Evolutionary conservation across 2,113 vertebrate species (phyloP).

Genomic region (Rhinoptilus africanus): DNA sequence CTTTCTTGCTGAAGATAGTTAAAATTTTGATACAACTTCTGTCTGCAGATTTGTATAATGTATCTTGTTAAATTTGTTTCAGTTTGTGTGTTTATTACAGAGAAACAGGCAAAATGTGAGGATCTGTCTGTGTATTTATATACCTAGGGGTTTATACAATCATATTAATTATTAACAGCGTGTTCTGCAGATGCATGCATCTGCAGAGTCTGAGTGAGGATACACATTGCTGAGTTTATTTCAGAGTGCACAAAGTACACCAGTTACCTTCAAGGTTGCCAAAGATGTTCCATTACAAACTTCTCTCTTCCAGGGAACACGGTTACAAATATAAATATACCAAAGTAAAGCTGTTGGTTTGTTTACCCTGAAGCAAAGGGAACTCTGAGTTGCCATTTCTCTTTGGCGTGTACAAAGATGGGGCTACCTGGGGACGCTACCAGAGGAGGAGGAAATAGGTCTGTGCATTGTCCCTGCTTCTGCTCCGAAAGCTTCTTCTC

Average conservation of each 20-base stretch:
- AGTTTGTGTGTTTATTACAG: conserved; percentile 47
- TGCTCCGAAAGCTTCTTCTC: not conserved
- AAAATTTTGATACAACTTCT: conserved; percentile 59
- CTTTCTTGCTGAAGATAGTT: conserved; percentile 57
- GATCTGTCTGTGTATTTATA: conserved; percentile 38
- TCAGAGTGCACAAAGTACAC: not conserved
- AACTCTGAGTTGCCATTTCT: not conserved
- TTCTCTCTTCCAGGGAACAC: not conserved
- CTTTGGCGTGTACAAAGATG: not conserved
- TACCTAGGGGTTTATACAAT: not conserved
- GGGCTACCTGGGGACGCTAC: not conserved
- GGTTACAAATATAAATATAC: not conserved
- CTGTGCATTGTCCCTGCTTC: not conserved
- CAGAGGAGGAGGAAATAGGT: not conserved
- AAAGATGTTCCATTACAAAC: not conserved
- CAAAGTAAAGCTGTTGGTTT: not conserved
- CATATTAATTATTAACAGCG: conserved; percentile 22
- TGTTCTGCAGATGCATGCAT: not conserved
- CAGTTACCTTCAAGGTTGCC: not conserved
- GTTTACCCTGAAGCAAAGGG: not conserved
- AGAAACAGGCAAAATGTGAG: conserved; percentile 15
- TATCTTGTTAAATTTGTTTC: conserved; percentile 58
- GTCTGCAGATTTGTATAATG: conserved; percentile 38
- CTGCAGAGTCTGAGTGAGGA: not conserved
- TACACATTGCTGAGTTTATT: not conserved